Evolutionary conservation across 2,797 vertebrate genomes (phyloP).

Genomic region (Furcifer pardalis): DNA sequence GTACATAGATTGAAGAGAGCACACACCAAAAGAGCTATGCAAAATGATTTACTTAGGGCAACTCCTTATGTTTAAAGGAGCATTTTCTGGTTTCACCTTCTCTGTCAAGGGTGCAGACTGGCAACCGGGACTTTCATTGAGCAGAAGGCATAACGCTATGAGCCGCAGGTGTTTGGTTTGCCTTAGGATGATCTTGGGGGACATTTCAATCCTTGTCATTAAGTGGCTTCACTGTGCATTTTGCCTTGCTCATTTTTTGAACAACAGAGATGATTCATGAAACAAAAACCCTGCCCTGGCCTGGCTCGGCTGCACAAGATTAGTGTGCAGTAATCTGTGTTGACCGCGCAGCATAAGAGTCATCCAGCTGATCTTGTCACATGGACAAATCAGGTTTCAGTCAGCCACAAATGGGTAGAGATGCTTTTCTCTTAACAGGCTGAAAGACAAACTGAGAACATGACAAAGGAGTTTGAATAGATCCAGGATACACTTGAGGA

Average conservation of each 20-base stretch:
- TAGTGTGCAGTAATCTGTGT: not conserved
- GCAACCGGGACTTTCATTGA: not conserved
- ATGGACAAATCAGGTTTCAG: not conserved
- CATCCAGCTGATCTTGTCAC: not conserved
- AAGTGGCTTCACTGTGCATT: not conserved
- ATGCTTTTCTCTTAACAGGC: not conserved
- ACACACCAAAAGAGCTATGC: too few species aligned
- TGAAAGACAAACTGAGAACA: not conserved
- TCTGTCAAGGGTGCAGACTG: not conserved
- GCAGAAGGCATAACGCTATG: not conserved
- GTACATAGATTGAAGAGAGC: slow-evolving; percentile 45
- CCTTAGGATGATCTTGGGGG: not conserved
- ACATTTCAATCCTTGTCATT: not conserved
- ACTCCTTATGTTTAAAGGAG: not conserved
- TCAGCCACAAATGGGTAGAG: not conserved
- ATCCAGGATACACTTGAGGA: not conserved
- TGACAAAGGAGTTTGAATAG: not conserved
- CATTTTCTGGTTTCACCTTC: accelerated
- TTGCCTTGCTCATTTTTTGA: not conserved
- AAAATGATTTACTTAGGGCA: not conserved
- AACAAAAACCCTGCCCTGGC: not conserved
- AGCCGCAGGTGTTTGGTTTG: not conserved
- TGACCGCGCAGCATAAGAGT: not conserved
- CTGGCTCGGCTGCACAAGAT: not conserved
- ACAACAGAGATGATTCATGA: not conserved